Conservation (phyloP, 2,888 invertebrate species). For the Yponomeuta sedellus region DNA sequence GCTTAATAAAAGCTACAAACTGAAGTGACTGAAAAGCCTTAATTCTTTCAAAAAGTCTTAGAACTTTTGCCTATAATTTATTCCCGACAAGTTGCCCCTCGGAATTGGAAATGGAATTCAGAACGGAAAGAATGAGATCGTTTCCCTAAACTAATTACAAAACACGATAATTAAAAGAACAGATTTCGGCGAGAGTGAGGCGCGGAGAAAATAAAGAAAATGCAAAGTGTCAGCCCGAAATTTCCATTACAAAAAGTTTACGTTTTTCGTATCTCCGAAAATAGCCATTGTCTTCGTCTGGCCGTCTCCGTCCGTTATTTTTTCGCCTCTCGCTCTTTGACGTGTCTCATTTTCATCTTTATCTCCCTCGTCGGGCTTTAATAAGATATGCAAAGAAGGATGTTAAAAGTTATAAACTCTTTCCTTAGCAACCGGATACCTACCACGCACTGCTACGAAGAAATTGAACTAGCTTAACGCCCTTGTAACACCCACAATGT, state of each 20-base stretch:
- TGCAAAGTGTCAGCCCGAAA: conserved; percentile 71
- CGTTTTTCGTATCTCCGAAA: conserved; percentile 67
- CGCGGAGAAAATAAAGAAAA: conserved; percentile 66
- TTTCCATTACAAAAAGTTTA: conserved; percentile 70
- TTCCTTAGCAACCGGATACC: neutral
- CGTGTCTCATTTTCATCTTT: conserved; percentile 72
- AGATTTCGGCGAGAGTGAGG: conserved; percentile 57
- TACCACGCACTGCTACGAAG: neutral
- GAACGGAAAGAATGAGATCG: conserved; percentile 54
- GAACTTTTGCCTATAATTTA: neutral
- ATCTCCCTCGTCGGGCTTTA: conserved; percentile 62
- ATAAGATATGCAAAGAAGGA: conserved; percentile 71
- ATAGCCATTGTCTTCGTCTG: conserved; percentile 66
- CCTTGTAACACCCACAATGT: neutral
- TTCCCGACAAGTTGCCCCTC: conserved; percentile 8
- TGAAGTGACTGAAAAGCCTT: neutral
- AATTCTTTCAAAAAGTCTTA: no score
- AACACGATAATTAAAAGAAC: conserved; percentile 76
- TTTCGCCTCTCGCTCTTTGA: conserved; percentile 53
- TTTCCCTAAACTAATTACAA: conserved; percentile 74
- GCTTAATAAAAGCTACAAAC: neutral
- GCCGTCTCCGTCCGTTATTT: conserved; percentile 54
- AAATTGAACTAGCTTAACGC: neutral
- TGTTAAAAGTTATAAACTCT: conserved; percentile 15
- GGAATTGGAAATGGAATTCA: conserved; percentile 23